Evolutionary conservation across 2,113 vertebrate genomes (phyloP).

Genomic region (Trinectes maculatus): DNA sequence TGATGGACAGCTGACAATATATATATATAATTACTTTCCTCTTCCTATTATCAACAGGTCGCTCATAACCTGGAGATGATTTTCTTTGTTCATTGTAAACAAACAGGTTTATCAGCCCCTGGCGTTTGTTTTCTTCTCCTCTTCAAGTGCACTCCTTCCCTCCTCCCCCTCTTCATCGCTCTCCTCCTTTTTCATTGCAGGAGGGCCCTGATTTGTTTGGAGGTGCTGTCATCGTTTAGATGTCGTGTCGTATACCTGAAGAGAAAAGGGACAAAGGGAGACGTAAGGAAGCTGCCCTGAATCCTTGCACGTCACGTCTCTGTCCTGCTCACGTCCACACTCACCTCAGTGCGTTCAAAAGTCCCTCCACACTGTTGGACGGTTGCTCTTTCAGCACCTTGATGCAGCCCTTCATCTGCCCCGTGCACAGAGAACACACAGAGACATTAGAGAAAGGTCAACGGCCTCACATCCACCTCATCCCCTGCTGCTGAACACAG

Average conservation of each 20-base stretch:
- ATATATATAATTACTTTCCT: slow-evolving; percentile 79
- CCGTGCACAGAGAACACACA: slow-evolving; percentile 49
- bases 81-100: slow-evolving; percentile 80
- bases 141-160: slow-evolving; percentile 49
- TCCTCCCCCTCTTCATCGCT: slow-evolving; percentile 2
- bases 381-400: slow-evolving; percentile 95
- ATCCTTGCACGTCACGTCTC: neutral
- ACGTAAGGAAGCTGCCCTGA: neutral
- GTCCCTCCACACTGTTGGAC: slow-evolving; percentile 92
- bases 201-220: slow-evolving; percentile 93
- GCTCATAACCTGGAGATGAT: slow-evolving; percentile 65
- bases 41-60: slow-evolving; percentile 74
- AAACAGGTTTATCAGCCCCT: slow-evolving; percentile 68
- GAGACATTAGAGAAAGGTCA: slow-evolving; percentile 73
- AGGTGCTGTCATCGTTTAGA: slow-evolving; percentile 93
- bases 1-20: slow-evolving; percentile 85
- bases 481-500: slow-evolving; percentile 11
- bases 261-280: neutral
- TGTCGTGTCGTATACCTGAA: slow-evolving; percentile 92
- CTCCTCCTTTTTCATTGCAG: slow-evolving; percentile 84
- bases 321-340: neutral
- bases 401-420: slow-evolving; percentile 95
- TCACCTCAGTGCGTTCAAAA: slow-evolving; percentile 92
- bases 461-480: slow-evolving; percentile 23
- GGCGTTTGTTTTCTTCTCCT: slow-evolving; percentile 55